These are phyloP conservation scores for Drosophila limbata DNA, from an alignment of 2,888 invertebrate species.

Conservation along the genomic window DNA sequence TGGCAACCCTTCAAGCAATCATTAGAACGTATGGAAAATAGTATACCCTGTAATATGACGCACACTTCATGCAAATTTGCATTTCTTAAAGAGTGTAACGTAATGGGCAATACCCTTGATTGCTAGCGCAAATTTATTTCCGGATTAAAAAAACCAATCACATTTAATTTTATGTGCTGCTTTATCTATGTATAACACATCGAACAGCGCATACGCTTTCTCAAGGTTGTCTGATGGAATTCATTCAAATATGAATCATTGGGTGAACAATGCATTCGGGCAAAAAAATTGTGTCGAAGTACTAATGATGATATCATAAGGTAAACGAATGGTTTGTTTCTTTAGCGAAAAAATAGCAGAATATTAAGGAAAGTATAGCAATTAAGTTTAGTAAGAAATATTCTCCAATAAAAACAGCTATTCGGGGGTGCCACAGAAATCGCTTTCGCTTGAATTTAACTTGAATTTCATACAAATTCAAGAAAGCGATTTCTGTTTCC, in stretches of 20 bases:
- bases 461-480: too few relatives aligned
- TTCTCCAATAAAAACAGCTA: neutral
- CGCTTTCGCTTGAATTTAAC: too few relatives aligned
- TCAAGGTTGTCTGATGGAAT: conserved; percentile 17
- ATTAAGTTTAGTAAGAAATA: conserved; percentile 3
- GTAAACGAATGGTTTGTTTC: conserved; percentile 18
- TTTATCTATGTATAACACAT: conserved; percentile 22
- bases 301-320: conserved; percentile 25
- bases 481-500: too few relatives aligned
- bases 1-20: neutral
- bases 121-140: conserved; percentile 38
- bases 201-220: conserved; percentile 44
- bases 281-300: conserved; percentile 3
- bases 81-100: neutral
- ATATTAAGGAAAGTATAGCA: neutral
- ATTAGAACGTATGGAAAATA: neutral
- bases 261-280: conserved; percentile 1
- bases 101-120: neutral
- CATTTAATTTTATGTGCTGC: conserved; percentile 27
- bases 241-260: conserved; percentile 21
- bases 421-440: too few relatives aligned
- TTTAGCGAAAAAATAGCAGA: conserved; percentile 1
- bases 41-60: conserved; percentile 1
- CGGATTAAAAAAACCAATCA: conserved; percentile 25
- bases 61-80: neutral